A percentile compares a stretch with the other conserved stretches of the same genome.
Evolutionary conservation across 2,888 invertebrate species (phyloP).

Genomic region (Acleris cristana): DNA sequence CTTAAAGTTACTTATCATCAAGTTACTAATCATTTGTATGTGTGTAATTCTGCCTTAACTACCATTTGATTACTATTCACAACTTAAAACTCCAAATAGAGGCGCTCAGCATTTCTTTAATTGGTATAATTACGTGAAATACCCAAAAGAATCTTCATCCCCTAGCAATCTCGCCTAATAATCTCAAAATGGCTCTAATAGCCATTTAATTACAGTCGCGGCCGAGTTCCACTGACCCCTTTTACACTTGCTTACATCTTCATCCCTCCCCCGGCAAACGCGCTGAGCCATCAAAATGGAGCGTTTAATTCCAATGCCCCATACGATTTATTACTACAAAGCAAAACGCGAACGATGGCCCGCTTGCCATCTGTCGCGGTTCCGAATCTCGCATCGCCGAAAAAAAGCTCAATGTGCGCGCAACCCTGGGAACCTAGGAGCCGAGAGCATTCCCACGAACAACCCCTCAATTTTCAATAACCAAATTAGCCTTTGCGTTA

Average conservation of each 20-base stretch:
- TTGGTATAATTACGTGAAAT: slow-evolving; percentile 65
- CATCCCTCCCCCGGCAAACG: slow-evolving; percentile 71
- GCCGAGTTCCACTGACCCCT: slow-evolving; percentile 80
- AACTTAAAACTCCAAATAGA: slow-evolving; percentile 53
- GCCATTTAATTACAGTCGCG: slow-evolving; percentile 78
- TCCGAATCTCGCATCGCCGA: slow-evolving; percentile 78
- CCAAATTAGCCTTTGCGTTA: slow-evolving; percentile 85
- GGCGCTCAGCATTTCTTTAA: slow-evolving; percentile 57
- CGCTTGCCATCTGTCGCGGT: slow-evolving; percentile 84
- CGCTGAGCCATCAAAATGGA: slow-evolving; percentile 81
- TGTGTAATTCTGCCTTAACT: slow-evolving; percentile 27
- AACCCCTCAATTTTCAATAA: slow-evolving; percentile 85
- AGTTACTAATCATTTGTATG: slow-evolving; percentile 7
- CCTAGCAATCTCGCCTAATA: slow-evolving; percentile 73
- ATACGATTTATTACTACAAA: slow-evolving; percentile 82
- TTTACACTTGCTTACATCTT: slow-evolving; percentile 84
- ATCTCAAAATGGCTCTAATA: slow-evolving; percentile 78
- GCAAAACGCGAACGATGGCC: slow-evolving; percentile 74
- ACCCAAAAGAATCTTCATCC: slow-evolving; percentile 60
- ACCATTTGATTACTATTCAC: slow-evolving; percentile 48
- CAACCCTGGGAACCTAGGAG: slow-evolving; percentile 86
- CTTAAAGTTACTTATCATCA: too few relatives aligned
- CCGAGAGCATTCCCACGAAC: slow-evolving; percentile 87
- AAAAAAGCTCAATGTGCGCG: slow-evolving; percentile 82
- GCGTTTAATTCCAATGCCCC: slow-evolving; percentile 81